phyloP scores from a whole-genome alignment of 2,888 invertebrate species.

The Diloba caeruleocephala region DNA sequence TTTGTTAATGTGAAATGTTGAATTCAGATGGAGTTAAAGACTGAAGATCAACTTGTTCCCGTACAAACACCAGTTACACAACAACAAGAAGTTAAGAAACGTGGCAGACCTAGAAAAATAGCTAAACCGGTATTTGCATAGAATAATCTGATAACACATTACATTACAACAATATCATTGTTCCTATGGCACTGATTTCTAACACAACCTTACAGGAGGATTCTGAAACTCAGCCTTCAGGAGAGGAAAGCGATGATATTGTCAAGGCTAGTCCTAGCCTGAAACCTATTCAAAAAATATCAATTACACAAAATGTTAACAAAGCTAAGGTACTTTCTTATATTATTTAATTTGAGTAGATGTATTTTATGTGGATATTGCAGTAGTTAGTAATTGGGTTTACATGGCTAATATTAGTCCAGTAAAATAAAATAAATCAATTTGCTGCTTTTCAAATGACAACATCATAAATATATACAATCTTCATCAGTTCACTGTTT shows the following conservation, averaged over 20 bases:
- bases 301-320: slow-evolving; percentile 55
- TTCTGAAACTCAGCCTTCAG: slow-evolving; percentile 78
- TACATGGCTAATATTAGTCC: background rate
- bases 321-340: slow-evolving; percentile 65
- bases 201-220: slow-evolving; percentile 75
- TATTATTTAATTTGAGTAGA: background rate
- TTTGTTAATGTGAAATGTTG: background rate
- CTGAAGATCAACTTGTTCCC: slow-evolving; percentile 82
- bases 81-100: slow-evolving; percentile 65
- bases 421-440: too few species aligned
- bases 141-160: background rate
- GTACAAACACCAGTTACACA: slow-evolving; percentile 69
- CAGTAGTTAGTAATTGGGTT: slow-evolving; percentile 6
- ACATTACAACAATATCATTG: slow-evolving; percentile 12
- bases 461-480: slow-evolving; percentile 1
- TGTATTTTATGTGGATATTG: background rate
- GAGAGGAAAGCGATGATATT: slow-evolving; percentile 81
- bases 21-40: slow-evolving; percentile 79
- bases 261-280: slow-evolving; percentile 66
- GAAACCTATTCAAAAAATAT: slow-evolving; percentile 64
- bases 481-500: slow-evolving; percentile 3
- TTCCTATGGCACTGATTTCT: slow-evolving; percentile 35
- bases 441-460: slow-evolving; percentile 1
- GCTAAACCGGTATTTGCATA: slow-evolving; percentile 64
- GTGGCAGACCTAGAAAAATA: slow-evolving; percentile 78